These are phyloP conservation scores for Cheilinus undulatus DNA, from an alignment of 2,113 vertebrate genomes.

Conservation along the genomic window DNA sequence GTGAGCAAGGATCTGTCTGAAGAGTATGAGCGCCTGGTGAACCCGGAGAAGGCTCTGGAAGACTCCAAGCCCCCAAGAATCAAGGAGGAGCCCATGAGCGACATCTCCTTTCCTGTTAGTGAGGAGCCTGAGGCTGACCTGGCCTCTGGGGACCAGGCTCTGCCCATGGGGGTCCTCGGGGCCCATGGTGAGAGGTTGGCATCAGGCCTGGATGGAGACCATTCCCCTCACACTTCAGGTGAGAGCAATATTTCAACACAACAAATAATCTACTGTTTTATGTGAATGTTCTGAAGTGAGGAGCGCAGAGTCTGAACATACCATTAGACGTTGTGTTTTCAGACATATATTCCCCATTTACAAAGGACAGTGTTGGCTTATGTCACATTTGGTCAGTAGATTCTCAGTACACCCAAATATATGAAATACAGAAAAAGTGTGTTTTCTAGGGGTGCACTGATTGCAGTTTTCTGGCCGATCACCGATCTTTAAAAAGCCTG, in stretches of 20 bases:
- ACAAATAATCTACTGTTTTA: neutral
- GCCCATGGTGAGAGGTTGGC: conserved; percentile 90
- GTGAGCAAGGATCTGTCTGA: conserved; percentile 96
- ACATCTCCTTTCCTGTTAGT: conserved; percentile 93
- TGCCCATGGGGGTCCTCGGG: conserved; percentile 92
- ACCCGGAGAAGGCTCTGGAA: conserved; percentile 94
- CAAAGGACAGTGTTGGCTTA: too few species aligned
- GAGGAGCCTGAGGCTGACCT: conserved; percentile 93
- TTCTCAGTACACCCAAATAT: too few species aligned
- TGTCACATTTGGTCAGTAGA: too few species aligned
- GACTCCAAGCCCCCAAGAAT: conserved; percentile 95
- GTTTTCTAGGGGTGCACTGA: too few species aligned
- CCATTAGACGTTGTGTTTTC: too few species aligned
- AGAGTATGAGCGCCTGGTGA: conserved; percentile 95
- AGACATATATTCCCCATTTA: too few species aligned
- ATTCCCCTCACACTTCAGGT: conserved; percentile 94
- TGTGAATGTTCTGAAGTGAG: neutral
- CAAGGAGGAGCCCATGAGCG: conserved; percentile 94
- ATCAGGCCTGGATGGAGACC: conserved; percentile 90
- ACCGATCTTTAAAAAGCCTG: too few species aligned
- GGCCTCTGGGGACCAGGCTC: conserved; percentile 92
- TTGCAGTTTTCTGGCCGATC: too few species aligned
- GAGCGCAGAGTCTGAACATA: too few species aligned
- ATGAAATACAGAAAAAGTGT: too few species aligned
- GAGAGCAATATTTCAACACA: conserved; percentile 8